These are phyloP conservation scores for Micromussa lordhowensis DNA, from an alignment of 92 coral and sea anemone species.

Conservation along the genomic window DNA sequence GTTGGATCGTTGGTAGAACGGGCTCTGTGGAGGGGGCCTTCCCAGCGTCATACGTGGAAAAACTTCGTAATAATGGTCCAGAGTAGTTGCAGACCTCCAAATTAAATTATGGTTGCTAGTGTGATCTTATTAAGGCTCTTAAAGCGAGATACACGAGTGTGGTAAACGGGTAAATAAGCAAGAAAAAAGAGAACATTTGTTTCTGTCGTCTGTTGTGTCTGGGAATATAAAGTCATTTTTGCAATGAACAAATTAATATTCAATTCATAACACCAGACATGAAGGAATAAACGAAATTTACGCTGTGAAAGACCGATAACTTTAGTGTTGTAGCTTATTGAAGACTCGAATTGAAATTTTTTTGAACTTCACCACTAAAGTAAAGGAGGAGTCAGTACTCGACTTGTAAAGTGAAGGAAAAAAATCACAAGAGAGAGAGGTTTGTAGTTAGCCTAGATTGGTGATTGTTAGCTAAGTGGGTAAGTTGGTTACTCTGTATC, in stretches of 20 bases:
- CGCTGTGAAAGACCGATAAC: no score
- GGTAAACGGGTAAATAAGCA: background rate
- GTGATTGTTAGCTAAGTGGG: no score
- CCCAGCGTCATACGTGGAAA: slow-evolving; percentile 91
- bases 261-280: background rate
- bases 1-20: slow-evolving; percentile 92
- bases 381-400: background rate
- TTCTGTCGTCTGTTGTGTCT: background rate
- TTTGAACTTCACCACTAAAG: background rate
- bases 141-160: background rate
- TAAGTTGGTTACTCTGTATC: no score
- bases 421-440: no score
- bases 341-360: no score
- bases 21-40: slow-evolving; percentile 95
- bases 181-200: no score
- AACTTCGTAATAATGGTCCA: slow-evolving; percentile 70
- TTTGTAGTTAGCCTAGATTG: no score
- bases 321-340: background rate
- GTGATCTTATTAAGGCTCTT: background rate
- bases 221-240: background rate
- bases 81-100: slow-evolving; percentile 6
- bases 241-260: background rate
- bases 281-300: background rate
- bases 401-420: background rate
- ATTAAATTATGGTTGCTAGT: background rate